phyloP scores from a whole-genome alignment of 2,797 vertebrate species.

The Brachyrhaphis roseni region DNA sequence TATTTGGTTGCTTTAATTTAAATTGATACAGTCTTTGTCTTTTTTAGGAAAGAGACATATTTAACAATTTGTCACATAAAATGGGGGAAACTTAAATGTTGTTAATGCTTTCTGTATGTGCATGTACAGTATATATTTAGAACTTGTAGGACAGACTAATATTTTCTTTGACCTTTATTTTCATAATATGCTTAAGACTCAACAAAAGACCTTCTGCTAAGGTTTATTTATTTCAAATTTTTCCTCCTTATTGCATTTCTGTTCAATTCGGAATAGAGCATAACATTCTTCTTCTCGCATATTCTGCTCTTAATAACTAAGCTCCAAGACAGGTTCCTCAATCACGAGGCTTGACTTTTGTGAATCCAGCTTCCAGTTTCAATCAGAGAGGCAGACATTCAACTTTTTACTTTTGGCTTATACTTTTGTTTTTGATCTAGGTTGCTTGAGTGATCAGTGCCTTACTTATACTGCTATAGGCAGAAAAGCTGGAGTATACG shows the following conservation, averaged over 20 bases:
- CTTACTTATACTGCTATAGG: not conserved
- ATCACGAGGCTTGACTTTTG: not conserved
- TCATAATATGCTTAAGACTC: not conserved
- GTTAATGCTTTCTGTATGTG: no score
- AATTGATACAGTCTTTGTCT: not conserved
- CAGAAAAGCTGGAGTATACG: not conserved
- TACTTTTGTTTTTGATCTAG: not conserved
- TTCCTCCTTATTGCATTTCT: not conserved
- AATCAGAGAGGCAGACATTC: not conserved
- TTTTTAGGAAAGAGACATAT: no score
- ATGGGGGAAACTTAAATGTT: no score
- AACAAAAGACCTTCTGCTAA: not conserved
- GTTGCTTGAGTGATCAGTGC: not conserved
- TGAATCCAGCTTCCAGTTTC: constrained; percentile 2
- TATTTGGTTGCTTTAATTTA: not conserved
- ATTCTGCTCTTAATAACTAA: not conserved
- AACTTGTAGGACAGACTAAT: not conserved
- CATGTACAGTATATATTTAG: not conserved
- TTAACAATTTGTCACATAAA: no score
- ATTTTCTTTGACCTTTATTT: not conserved
- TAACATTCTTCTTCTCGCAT: not conserved
- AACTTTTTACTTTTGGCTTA: not conserved
- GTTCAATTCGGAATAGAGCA: not conserved
- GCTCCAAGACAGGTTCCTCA: not conserved
- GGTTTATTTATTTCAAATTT: not conserved